phyloP scores from a whole-genome alignment of 2,797 vertebrate species.

The Bufotes viridis region DNA sequence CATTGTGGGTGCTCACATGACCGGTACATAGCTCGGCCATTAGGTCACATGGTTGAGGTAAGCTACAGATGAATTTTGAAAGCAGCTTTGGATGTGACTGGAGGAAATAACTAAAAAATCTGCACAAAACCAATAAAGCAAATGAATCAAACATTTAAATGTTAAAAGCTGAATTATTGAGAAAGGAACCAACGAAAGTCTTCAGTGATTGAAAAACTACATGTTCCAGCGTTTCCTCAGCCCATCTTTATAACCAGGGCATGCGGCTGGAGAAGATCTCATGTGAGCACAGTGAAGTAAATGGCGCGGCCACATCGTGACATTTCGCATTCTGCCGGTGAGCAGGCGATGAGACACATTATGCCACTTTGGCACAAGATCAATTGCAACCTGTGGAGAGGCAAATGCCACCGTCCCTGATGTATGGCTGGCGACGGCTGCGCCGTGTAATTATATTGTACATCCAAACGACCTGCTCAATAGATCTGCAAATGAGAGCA shows the following conservation, averaged over 20 bases:
- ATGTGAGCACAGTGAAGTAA: neutral
- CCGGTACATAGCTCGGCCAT: too few relatives aligned
- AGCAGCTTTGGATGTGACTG: too few relatives aligned
- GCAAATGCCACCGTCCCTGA: constrained; percentile 29
- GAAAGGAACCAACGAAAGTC: neutral
- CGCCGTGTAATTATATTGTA: constrained; percentile 27
- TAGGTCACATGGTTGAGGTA: too few relatives aligned
- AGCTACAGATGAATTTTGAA: too few relatives aligned
- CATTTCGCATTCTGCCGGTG: constrained; percentile 24
- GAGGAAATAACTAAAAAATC: too few relatives aligned
- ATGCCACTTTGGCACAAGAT: constrained; percentile 22
- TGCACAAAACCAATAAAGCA: too few relatives aligned
- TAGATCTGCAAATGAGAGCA: constrained; percentile 24
- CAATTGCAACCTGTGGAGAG: constrained; percentile 21
- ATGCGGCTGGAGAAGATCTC: neutral
- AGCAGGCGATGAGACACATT: constrained; percentile 7
- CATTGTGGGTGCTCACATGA: too few relatives aligned
- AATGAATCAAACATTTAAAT: too few relatives aligned
- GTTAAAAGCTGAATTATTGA: neutral
- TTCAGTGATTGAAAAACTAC: neutral
- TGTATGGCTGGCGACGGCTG: neutral
- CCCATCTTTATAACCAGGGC: neutral
- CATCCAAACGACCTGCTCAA: constrained; percentile 12
- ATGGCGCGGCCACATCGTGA: neutral
- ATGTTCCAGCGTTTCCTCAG: neutral